phyloP scores from a whole-genome alignment of 2,888 invertebrate genomes.

The Allophyes oxyacanthae region DNA sequence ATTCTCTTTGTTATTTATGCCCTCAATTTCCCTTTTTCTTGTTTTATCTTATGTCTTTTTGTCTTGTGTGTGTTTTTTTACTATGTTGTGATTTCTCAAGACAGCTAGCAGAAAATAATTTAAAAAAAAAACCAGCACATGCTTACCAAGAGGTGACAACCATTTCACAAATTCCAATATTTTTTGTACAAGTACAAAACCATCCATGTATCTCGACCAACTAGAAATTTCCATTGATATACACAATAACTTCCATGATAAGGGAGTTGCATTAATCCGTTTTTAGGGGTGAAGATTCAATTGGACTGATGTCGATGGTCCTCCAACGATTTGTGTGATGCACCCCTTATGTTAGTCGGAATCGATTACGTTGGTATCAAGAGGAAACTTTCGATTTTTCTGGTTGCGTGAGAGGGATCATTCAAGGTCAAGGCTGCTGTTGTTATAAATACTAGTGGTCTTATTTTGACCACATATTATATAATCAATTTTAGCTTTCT shows the following conservation, averaged over 20 bases:
- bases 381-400: slow-evolving; percentile 49
- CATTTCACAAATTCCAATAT: too few relatives aligned
- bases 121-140: background rate
- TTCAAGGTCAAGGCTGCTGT: slow-evolving; percentile 35
- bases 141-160: too few relatives aligned
- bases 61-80: too few relatives aligned
- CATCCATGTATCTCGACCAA: slow-evolving; percentile 50
- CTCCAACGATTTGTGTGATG: slow-evolving; percentile 66
- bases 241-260: slow-evolving; percentile 55
- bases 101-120: too few relatives aligned
- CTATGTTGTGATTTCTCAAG: too few relatives aligned
- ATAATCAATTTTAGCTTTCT: too few relatives aligned
- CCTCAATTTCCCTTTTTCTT: too few relatives aligned
- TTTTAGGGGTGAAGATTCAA: slow-evolving; percentile 74
- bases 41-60: too few relatives aligned
- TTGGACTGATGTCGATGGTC: slow-evolving; percentile 75
- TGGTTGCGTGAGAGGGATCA: slow-evolving; percentile 11
- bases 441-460: background rate
- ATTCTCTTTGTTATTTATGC: too few relatives aligned
- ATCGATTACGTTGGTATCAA: slow-evolving; percentile 56
- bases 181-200: slow-evolving; percentile 12
- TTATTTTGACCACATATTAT: too few relatives aligned
- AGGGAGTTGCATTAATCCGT: slow-evolving; percentile 68
- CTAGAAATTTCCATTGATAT: slow-evolving; percentile 21
- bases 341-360: slow-evolving; percentile 59